A percentile compares a stretch with the other conserved stretches of the same genome.
Conservation (phyloP, 2,113 vertebrate genomes). For the Gorsachius goisagi region DNA sequence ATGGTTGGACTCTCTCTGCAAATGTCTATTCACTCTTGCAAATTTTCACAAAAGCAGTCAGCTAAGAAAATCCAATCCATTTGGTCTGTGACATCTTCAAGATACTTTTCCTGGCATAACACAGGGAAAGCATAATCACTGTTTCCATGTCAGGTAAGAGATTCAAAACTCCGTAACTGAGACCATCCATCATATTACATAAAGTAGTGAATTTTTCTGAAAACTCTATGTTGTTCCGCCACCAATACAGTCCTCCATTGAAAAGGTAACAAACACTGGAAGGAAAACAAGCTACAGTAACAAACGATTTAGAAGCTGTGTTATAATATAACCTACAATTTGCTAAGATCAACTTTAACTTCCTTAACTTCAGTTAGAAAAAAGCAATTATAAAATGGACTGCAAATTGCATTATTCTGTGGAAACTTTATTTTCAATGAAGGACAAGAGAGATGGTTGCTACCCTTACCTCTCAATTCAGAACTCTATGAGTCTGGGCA, state of each 20-base stretch:
- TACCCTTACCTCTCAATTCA: background rate
- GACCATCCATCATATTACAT: background rate
- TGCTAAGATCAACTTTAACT: background rate
- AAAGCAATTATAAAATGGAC: background rate
- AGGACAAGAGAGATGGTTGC: background rate
- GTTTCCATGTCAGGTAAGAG: background rate
- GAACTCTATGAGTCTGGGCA: background rate
- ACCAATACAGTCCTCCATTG: background rate
- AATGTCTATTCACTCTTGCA: background rate
- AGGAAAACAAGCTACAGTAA: background rate
- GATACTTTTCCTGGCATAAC: background rate
- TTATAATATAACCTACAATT: background rate
- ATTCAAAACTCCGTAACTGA: background rate
- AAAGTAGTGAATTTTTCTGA: background rate
- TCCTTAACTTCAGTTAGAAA: background rate
- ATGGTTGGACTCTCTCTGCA: background rate
- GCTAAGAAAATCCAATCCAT: background rate
- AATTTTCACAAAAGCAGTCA: background rate
- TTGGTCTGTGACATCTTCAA: background rate
- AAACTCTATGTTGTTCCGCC: background rate
- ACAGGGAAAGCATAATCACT: background rate
- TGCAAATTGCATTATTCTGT: background rate
- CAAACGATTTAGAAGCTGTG: background rate
- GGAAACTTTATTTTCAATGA: background rate
- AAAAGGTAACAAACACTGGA: background rate